Evolutionary conservation across 2,888 invertebrate genomes (phyloP).

Genomic region (Lithophane semibrunnea): DNA sequence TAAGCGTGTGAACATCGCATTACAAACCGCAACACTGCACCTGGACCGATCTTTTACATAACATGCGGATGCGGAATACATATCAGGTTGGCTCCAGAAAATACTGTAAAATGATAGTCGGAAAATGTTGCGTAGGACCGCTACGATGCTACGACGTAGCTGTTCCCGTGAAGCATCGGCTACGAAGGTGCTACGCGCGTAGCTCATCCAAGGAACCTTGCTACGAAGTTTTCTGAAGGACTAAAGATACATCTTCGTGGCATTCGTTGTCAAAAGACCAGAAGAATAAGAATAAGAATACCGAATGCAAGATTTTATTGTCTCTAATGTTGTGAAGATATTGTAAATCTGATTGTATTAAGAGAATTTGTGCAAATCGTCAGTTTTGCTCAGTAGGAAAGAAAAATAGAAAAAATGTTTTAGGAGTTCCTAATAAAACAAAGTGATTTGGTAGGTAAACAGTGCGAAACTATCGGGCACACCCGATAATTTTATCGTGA

Average conservation of each 20-base stretch:
- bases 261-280: background rate
- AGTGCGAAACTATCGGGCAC: background rate
- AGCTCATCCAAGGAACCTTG: slow-evolving; percentile 3
- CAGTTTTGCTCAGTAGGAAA: background rate
- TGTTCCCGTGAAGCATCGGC: slow-evolving; percentile 30
- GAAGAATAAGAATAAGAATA: slow-evolving; percentile 4
- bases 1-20: slow-evolving; percentile 31
- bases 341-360: too few relatives aligned
- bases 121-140: slow-evolving; percentile 18
- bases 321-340: background rate
- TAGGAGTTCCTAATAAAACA: background rate
- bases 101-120: background rate
- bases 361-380: background rate
- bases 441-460: background rate
- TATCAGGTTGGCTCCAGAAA: slow-evolving; percentile 5
- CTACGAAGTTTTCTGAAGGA: background rate
- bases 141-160: slow-evolving; percentile 50
- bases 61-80: slow-evolving; percentile 27
- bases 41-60: slow-evolving; percentile 31
- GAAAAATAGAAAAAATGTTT: background rate
- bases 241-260: background rate
- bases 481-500: background rate
- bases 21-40: slow-evolving; percentile 56
- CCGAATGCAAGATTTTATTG: too few relatives aligned
- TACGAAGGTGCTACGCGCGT: slow-evolving; percentile 47